A percentile compares a stretch with the other conserved stretches of the same genome.
These are phyloP conservation scores for Girardinichthys multiradiatus DNA, from an alignment of 2,113 vertebrate species.

Conservation along the genomic window DNA sequence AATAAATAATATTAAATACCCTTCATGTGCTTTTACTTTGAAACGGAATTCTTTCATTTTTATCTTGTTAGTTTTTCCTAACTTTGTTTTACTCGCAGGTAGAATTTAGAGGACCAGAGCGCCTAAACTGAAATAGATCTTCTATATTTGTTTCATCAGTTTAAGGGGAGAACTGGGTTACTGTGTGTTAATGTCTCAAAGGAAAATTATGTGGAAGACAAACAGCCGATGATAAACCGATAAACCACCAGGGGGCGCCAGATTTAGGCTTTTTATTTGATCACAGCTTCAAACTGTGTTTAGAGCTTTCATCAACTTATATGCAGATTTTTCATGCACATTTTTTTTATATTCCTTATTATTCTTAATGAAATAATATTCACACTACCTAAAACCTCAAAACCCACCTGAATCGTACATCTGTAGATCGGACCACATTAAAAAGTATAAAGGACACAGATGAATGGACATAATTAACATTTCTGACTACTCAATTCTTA, in stretches of 20 bases:
- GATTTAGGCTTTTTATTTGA: not conserved
- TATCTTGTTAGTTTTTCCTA: not conserved
- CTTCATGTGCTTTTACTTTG: conserved; percentile 40
- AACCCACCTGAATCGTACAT: no score
- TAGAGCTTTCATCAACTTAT: not conserved
- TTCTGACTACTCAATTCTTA: no score
- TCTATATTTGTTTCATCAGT: not conserved
- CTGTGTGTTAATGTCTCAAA: no score
- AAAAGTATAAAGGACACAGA: no score
- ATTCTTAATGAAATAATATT: not conserved
- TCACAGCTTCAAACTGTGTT: not conserved
- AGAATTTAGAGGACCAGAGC: not conserved
- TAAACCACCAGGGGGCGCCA: conserved; percentile 11
- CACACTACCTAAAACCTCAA: not conserved
- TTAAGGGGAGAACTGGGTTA: not conserved
- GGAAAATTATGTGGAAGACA: not conserved
- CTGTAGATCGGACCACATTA: no score
- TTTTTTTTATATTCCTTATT: not conserved
- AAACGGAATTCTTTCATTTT: not conserved
- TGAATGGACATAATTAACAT: no score
- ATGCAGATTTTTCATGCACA: not conserved
- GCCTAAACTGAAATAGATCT: not conserved
- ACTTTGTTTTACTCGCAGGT: not conserved
- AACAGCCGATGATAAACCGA: not conserved
- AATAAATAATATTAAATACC: not conserved